Evolutionary conservation across 2,797 vertebrate genomes (phyloP), one percentile per base, ranked within the genome.

Genomic region (Rhodeus uyekii): DNA sequence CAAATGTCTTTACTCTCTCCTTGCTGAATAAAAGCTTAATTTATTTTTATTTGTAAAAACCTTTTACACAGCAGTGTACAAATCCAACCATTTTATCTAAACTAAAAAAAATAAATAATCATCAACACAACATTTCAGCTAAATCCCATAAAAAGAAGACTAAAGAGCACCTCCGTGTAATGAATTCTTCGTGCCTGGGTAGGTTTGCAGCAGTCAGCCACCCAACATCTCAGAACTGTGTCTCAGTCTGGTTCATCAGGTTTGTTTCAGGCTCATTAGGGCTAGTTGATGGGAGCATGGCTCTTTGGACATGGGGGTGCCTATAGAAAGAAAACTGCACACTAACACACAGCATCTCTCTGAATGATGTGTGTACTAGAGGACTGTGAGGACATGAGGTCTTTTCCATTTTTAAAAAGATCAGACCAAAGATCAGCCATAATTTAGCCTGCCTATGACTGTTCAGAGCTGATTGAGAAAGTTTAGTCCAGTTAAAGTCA

Each of bases 231-330:
- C 36, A 81, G 76, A 79, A 81, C 69, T 38, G 68, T 76, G 77
- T 71, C 63, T 84, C 76, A 80, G 73, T 80, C 84, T 63, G 83
- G 83, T 85, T 87, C 85, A 87, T 81, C 83, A 74, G 64, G 83
- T 85, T 85, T 63, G 32, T 85, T 86, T 85, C 85, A 79, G 83
- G 83, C 87, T 87, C 87, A 86, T 87, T 87, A 86, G 85, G 82
- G 78, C 46, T 81, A 78, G 85, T 85, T 83, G 74, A 86, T 86
- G 77, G 55, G 18, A 67, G 80, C 53, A 34, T 12, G 65, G 46
- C 67, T 53, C 58, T 63, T 71, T 86, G 80, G 82, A 84, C 61
- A 46, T 84, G 80, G 53, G 67, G 71, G 78, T 85, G 84, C 69
- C 46, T 67, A 32, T 32, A 63, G 6, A 63, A 81, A 73, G 16